Evolutionary conservation across 2,113 vertebrate species (phyloP).

Genomic region (Camelus bactrianus): DNA sequence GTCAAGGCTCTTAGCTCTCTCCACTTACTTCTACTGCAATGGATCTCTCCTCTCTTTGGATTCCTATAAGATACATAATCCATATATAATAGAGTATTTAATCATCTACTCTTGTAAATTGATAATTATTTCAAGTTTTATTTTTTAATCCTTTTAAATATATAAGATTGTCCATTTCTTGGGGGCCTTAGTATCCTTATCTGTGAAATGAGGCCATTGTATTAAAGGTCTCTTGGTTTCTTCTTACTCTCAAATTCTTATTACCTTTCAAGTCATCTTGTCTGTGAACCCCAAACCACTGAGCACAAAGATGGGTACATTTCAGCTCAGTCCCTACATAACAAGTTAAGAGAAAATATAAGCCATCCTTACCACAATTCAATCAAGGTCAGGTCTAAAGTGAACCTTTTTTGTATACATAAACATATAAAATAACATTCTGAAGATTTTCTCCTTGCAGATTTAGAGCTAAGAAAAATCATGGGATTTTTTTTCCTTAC

Average conservation of each 20-base stretch:
- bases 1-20: constrained; percentile 11
- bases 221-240: background rate
- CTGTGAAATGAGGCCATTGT: background rate
- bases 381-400: background rate
- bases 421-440: background rate
- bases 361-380: background rate
- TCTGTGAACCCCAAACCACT: background rate
- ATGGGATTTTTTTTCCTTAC: background rate
- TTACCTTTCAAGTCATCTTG: background rate
- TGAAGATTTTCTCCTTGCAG: background rate
- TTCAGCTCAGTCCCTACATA: background rate
- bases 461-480: background rate
- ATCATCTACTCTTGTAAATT: background rate
- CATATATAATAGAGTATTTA: background rate
- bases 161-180: background rate
- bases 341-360: background rate
- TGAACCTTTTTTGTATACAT: background rate
- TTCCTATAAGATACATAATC: background rate
- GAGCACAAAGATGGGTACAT: background rate
- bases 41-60: background rate
- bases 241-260: constrained; percentile 19
- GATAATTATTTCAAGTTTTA: background rate
- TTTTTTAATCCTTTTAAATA: background rate
- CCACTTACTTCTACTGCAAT: background rate
- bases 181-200: background rate